Conservation (phyloP, 2,113 vertebrate genomes). For the Bucco capensis region DNA sequence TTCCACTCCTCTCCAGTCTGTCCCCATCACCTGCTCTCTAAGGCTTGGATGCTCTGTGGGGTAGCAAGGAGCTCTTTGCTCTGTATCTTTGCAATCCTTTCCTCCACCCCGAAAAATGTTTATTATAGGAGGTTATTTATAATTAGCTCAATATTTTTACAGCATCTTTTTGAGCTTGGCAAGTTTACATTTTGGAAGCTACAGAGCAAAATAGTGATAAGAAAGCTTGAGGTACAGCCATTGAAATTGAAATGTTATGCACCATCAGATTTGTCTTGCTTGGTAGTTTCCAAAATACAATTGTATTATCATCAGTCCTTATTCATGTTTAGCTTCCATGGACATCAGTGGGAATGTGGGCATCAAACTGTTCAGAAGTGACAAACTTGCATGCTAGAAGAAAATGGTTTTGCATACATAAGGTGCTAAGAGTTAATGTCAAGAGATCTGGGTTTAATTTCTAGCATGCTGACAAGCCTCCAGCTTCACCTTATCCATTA, state of each 20-base stretch:
- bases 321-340: neutral
- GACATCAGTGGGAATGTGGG: neutral
- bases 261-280: neutral
- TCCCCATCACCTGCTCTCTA: neutral
- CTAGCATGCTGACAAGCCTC: neutral
- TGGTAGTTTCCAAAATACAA: neutral
- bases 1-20: neutral
- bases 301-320: neutral
- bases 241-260: neutral
- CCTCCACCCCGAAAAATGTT: neutral
- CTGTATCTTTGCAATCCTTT: neutral
- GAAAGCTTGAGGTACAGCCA: neutral
- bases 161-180: neutral
- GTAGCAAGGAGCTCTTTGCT: neutral
- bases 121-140: neutral
- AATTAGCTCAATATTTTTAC: neutral
- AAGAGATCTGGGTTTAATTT: neutral
- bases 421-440: neutral
- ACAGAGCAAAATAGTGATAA: neutral
- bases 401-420: neutral
- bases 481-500: neutral
- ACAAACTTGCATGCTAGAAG: neutral
- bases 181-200: neutral
- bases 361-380: neutral
- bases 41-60: neutral